A percentile compares a stretch with the other conserved stretches of the same genome.
phyloP scores from a whole-genome alignment of 2,113 vertebrate genomes.

The Naja naja region DNA sequence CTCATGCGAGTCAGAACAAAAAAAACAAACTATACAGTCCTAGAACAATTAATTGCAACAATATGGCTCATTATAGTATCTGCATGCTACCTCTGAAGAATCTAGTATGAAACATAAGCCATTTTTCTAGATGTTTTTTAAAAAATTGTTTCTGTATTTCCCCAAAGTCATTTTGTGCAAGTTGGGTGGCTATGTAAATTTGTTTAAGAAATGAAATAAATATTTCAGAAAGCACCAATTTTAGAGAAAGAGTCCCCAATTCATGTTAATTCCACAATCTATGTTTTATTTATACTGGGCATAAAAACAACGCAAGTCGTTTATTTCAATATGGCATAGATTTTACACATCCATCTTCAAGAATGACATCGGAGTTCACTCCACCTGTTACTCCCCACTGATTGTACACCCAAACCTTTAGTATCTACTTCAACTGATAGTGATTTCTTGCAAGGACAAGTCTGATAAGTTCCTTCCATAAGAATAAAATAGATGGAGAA shows the following conservation, averaged over 20 bases:
- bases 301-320: not conserved
- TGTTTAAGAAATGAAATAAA: not conserved
- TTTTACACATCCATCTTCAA: not conserved
- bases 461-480: not conserved
- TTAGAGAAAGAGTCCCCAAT: not conserved
- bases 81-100: not conserved
- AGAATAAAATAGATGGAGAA: not conserved
- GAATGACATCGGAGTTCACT: fast-evolving
- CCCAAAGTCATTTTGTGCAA: not conserved
- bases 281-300: not conserved
- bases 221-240: not conserved
- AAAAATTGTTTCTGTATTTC: not conserved
- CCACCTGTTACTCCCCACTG: not conserved
- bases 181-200: not conserved
- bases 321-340: not conserved
- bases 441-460: not conserved
- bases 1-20: not conserved
- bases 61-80: not conserved
- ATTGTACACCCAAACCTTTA: not conserved
- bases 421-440: not conserved
- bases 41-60: not conserved
- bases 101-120: not conserved
- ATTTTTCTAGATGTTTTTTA: not conserved
- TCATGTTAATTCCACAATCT: not conserved
- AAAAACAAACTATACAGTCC: not conserved